Percentiles rank a stretch among this genome's conserved stretches.
Conservation (phyloP, 2,113 vertebrate genomes). For the Gasterosteus aculeatus region DNA sequence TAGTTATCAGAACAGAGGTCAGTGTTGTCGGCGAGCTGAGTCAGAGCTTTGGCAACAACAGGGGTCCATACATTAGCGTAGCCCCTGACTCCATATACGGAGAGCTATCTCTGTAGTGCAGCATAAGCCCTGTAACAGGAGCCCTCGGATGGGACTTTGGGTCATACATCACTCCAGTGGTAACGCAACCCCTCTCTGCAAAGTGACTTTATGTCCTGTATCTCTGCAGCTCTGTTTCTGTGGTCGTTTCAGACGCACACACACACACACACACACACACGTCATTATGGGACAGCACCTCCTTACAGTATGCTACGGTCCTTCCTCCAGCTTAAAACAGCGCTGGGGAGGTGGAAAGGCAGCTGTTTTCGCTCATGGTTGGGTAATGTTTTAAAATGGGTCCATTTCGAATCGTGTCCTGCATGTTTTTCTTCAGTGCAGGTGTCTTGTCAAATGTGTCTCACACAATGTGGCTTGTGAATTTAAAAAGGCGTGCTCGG, state of each 20-base stretch:
- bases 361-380: constrained; percentile 7
- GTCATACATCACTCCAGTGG: constrained; percentile 78
- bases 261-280: constrained; percentile 22
- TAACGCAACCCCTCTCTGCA: constrained; percentile 71
- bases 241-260: constrained; percentile 57
- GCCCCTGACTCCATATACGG: constrained; percentile 75
- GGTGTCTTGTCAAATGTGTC: constrained; percentile 25
- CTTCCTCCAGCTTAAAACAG: constrained; percentile 52
- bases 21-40: constrained; percentile 72
- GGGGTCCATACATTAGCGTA: constrained; percentile 76
- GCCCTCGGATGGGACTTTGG: constrained; percentile 73
- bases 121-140: constrained; percentile 79
- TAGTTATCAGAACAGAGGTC: constrained; percentile 74
- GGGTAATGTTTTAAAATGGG: constrained; percentile 18
- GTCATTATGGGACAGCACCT: constrained; percentile 67
- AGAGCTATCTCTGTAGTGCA: constrained; percentile 72
- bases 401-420: constrained; percentile 13
- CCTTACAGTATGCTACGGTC: constrained; percentile 50
- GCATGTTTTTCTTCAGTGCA: not conserved
- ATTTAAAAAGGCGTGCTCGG: constrained; percentile 49
- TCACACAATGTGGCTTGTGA: constrained; percentile 30
- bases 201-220: constrained; percentile 72
- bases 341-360: constrained; percentile 13
- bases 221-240: constrained; percentile 64
- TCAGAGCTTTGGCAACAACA: constrained; percentile 76